phyloP scores from a whole-genome alignment of 2,113 vertebrate genomes.

The Campylomormyrus numenius region DNA sequence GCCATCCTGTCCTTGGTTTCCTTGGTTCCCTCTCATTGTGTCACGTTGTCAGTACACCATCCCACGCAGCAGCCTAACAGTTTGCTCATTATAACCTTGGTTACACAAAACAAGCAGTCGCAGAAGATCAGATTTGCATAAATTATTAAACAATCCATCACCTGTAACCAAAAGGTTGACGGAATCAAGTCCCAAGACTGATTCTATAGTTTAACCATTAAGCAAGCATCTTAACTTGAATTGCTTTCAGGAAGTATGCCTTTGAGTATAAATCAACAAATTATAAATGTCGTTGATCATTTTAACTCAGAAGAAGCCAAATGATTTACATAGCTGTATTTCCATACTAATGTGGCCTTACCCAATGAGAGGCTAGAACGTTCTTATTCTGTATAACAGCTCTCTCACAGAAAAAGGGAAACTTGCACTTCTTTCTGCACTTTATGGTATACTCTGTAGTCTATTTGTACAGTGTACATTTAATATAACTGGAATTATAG shows the following conservation, averaged over 20 bases:
- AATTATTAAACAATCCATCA: not conserved
- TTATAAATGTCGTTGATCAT: not conserved
- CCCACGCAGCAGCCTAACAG: not conserved
- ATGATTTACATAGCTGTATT: not conserved
- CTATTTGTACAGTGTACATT: not conserved
- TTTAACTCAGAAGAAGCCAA: not conserved
- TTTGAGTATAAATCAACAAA: not conserved
- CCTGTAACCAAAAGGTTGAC: not conserved
- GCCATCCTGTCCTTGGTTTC: not conserved
- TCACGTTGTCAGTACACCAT: not conserved
- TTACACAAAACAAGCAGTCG: not conserved
- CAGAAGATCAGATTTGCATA: not conserved
- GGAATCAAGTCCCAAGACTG: not conserved
- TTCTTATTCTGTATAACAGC: not conserved
- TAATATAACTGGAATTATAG: not conserved
- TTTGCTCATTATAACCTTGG: not conserved
- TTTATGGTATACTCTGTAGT: not conserved
- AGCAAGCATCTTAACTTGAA: not conserved
- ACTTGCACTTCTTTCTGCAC: not conserved
- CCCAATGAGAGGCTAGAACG: not conserved
- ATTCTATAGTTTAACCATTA: not conserved
- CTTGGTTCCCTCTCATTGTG: not conserved
- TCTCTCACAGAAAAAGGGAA: not conserved
- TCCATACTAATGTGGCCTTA: not conserved
- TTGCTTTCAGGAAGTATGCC: not conserved